These are phyloP conservation scores for Synergus itoensis DNA, from an alignment of 2,888 invertebrate species.

Conservation along the genomic window DNA sequence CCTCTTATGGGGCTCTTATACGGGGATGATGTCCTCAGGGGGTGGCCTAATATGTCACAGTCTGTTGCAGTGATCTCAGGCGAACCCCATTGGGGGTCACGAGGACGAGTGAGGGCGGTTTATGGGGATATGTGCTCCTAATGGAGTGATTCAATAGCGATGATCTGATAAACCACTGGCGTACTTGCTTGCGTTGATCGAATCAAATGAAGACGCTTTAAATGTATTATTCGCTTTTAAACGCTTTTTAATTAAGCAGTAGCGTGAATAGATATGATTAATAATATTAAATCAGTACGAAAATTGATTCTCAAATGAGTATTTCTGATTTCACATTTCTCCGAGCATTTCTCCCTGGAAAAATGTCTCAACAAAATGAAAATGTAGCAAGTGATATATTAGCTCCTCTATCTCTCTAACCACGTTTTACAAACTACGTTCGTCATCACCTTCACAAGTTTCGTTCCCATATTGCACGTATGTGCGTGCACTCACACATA, in stretches of 20 bases:
- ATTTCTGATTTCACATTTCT: background rate
- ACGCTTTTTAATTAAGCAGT: slow-evolving; percentile 5
- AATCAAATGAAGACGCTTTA: slow-evolving; percentile 45
- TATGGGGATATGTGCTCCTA: slow-evolving; percentile 68
- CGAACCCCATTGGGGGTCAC: slow-evolving; percentile 50
- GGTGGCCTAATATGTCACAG: slow-evolving; percentile 77
- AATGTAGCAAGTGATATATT: slow-evolving; percentile 12
- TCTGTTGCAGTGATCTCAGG: slow-evolving; percentile 75
- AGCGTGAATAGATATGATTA: too few relatives aligned
- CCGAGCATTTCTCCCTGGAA: background rate
- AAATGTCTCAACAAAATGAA: background rate
- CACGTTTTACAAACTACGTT: slow-evolving; percentile 27
- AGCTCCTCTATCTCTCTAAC: slow-evolving; percentile 23
- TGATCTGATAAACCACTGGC: slow-evolving; percentile 55
- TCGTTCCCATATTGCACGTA: background rate
- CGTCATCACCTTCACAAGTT: slow-evolving; percentile 34
- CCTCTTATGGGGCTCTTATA: slow-evolving; percentile 70
- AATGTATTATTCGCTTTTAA: slow-evolving; percentile 8
- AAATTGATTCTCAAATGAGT: background rate
- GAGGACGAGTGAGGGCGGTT: slow-evolving; percentile 54
- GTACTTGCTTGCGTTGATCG: slow-evolving; percentile 49
- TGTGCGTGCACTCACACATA: background rate
- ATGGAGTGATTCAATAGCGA: slow-evolving; percentile 74
- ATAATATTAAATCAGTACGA: too few relatives aligned
- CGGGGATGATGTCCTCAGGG: slow-evolving; percentile 71